Base-by-base conservation (phyloP, 2,888 invertebrate species). In the Sinotaia quadrata region DNA sequence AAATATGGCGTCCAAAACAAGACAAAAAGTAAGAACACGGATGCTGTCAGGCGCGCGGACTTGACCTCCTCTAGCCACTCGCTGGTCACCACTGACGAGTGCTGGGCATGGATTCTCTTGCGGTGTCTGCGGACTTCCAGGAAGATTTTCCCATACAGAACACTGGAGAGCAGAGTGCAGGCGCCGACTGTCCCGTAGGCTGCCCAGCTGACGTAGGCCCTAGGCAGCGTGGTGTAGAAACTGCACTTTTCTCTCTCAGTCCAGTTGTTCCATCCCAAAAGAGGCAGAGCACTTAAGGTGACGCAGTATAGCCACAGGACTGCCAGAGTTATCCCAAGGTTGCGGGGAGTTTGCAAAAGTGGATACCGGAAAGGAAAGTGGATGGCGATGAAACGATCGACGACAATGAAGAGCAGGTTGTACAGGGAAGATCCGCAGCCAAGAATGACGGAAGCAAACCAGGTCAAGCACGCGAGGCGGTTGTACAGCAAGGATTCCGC, bases 1-100 rank as follows among this genome's bases (percentile, higher is more conserved):
- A 77, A 49, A 51, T 78, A 78, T 18, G 79, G 79, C 15, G 72
- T 41, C 79, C 79, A 79, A 60, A 78, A 79, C 10, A 79, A 27
- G 18, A 79, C 44, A 47, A 79, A 79, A 4, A 77, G 63, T 36
- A 77, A 68, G 18, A 75, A 74, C 8, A 79, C 71, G 18, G 72
- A 54, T 4, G 71, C 72, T 66, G 76, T 76, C 1, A 76, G 63
- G 37, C 72, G 72, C 7, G 78, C 73, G 4, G 70, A 68, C 29
- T 67, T 63, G 2, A 74, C 61, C 21, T 78, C 75, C 18, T 62
- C 60, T n/a, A 41, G 33, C n/a, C 36, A 21, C 47, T 41, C 37
- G 21, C 71, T 21, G 29, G 59, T 33, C n/a, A 56, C 36, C 15
- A 15, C 52, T 18, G n/a, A 24, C 8, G n/a, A 58, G n/a, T n/a